Base-by-base conservation (phyloP, 1,140 invertebrate genomes). In the Frieseomelitta varia region DNA sequence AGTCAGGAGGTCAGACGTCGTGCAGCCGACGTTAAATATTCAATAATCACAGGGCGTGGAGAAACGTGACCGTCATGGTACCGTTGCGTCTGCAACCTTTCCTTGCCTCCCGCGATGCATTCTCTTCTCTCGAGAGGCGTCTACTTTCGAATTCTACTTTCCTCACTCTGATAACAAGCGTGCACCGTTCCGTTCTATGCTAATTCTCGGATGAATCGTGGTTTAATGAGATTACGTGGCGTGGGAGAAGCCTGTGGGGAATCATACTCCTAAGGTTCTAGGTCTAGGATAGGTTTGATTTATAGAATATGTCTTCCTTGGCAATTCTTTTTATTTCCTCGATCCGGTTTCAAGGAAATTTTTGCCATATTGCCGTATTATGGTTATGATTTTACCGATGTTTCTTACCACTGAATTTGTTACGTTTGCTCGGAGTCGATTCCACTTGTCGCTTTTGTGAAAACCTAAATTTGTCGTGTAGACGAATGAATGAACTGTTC, bases 41-140 rank as follows among this genome's bases (percentile, higher is more conserved):
- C 72, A 87, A 81, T 85, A 81, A 85, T 87, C 85, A 61, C 82
- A 67, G 56, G 67, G 34, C 78, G 67, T 85, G 83, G 81, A 77
- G 78, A 74, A 67, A 79, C 72, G 81, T 87, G 56, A 76, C 80
- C 58, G 51, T 79, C 80, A 47, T 27, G 61, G 72, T 81, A 81
- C 80, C 80, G 80, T 81, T 81, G 58, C 75, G 67, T 67, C 72
- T 65, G 61, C 72, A 47, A 53, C 19, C 58, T 51, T 81, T 81
- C 14, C 19, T 12, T 21, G 56, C 79, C 17, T n/a, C 21, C 14
- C 58, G 24, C 58, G 27, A 47, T 81, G 61, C 19, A 76, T 76
- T 55, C 73, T 76, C 4, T 11, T 14, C 4, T 47, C 39, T 47
- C 11, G 24, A 30, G 24, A 55, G 12, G 4, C 55, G 24, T 55